Evolutionary conservation across 2,888 invertebrate species (phyloP).

Genomic region (Apamea epomidion): DNA sequence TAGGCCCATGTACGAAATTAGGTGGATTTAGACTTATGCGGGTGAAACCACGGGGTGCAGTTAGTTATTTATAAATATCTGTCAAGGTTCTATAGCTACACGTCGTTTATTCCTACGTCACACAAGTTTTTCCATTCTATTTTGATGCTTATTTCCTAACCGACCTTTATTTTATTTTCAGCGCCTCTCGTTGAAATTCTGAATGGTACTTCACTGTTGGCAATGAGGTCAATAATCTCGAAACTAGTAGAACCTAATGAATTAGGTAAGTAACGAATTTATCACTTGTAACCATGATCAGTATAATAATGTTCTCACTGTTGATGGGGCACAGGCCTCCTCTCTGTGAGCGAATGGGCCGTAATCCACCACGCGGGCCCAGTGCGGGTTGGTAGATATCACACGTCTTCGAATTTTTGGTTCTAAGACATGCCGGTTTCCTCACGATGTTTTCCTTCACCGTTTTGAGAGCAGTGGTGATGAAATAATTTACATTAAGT

Average conservation of each 20-base stretch:
- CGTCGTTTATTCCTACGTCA: too few relatives aligned
- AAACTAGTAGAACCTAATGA: conserved; percentile 93
- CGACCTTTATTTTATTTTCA: conserved; percentile 74
- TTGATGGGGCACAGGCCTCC: not conserved
- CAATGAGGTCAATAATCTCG: conserved; percentile 93
- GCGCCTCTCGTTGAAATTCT: conserved; percentile 93
- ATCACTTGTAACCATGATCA: not conserved
- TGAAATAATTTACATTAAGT: not conserved
- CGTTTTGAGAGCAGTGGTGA: not conserved
- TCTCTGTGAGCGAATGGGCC: not conserved
- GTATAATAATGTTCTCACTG: not conserved
- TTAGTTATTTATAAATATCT: too few relatives aligned
- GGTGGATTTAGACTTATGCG: too few relatives aligned
- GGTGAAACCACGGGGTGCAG: too few relatives aligned
- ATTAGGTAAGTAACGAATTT: conserved; percentile 88
- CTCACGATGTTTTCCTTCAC: too few relatives aligned
- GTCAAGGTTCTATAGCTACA: too few relatives aligned
- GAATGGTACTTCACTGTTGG: conserved; percentile 93
- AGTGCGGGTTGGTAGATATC: not conserved
- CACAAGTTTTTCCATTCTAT: not conserved
- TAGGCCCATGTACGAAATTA: too few relatives aligned
- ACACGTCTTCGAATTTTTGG: not conserved
- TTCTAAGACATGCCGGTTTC: too few relatives aligned
- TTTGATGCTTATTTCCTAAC: not conserved
- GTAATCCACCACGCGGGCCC: not conserved